These are phyloP conservation scores for Muricea muricata DNA, from an alignment of 92 coral and sea anemone genomes.

Conservation along the genomic window DNA sequence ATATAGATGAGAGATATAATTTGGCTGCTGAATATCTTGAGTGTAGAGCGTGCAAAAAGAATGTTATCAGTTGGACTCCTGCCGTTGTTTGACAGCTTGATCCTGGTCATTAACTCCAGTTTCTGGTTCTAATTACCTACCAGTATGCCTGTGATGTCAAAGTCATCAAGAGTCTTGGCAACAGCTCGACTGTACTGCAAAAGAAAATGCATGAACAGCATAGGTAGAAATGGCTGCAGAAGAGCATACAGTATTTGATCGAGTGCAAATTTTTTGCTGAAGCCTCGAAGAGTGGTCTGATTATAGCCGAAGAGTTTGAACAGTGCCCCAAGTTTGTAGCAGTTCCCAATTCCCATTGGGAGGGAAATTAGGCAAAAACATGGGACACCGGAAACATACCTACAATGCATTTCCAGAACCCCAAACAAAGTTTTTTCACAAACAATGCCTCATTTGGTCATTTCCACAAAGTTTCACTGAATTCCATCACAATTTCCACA, in stretches of 20 bases:
- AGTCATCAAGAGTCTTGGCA: slow-evolving; percentile 69
- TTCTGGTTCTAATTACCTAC: slow-evolving; percentile 65
- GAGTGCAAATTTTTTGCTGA: slow-evolving; percentile 52
- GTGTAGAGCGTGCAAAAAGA: too few relatives aligned
- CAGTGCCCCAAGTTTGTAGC: slow-evolving; percentile 45
- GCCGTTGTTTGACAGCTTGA: slow-evolving; percentile 62
- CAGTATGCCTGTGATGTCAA: slow-evolving; percentile 71
- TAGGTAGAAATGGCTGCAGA: slow-evolving; percentile 53
- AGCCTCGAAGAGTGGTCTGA: slow-evolving; percentile 47
- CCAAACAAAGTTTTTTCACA: too few relatives aligned
- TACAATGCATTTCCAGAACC: too few relatives aligned
- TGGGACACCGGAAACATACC: too few relatives aligned
- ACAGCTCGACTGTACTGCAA: slow-evolving; percentile 63
- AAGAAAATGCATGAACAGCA: slow-evolving; percentile 64
- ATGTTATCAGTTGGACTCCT: slow-evolving; percentile 67
- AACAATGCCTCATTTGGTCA: too few relatives aligned
- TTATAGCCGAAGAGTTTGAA: slow-evolving; percentile 1
- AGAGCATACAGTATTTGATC: slow-evolving; percentile 47
- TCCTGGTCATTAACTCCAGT: slow-evolving; percentile 58
- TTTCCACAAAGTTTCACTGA: too few relatives aligned
- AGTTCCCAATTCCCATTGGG: slow-evolving; percentile 56
- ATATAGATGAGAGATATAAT: slow-evolving; percentile 14
- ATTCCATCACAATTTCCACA: too few relatives aligned
- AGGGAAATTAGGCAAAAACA: too few relatives aligned
- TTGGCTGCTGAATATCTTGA: too few relatives aligned